Evolutionary conservation across 2,888 invertebrate species (phyloP).

Genomic region (Mantis religiosa): DNA sequence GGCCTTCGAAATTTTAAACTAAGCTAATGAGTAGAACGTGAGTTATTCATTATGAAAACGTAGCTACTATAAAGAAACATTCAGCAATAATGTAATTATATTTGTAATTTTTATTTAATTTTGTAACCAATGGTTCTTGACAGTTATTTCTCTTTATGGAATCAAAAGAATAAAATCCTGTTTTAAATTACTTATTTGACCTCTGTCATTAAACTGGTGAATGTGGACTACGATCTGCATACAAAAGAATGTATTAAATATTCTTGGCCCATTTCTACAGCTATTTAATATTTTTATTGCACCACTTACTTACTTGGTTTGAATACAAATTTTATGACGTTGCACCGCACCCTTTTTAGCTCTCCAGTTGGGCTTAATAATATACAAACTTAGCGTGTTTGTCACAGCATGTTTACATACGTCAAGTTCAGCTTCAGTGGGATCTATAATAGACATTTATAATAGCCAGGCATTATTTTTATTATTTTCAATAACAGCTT

Average conservation of each 20-base stretch:
- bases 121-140: no score
- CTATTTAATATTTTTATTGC: not conserved
- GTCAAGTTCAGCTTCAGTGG: not conserved
- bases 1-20: no score
- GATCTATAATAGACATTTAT: no score
- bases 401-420: not conserved
- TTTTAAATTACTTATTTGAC: not conserved
- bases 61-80: no score
- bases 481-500: no score
- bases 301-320: not conserved
- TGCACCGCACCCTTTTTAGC: not conserved
- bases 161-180: no score
- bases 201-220: not conserved
- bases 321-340: not conserved
- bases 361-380: not conserved
- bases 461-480: no score
- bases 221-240: not conserved
- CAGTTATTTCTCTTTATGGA: no score
- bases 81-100: no score
- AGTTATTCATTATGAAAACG: no score
- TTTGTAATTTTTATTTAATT: no score
- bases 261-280: not conserved
- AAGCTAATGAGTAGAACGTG: no score
- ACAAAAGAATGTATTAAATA: not conserved
- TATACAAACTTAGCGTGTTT: not conserved